Evolutionary conservation across 64 coral and sea anemone species (phyloP), one percentile per base, ranked within the genome.

Genomic region (Stylophora pistillata): DNA sequence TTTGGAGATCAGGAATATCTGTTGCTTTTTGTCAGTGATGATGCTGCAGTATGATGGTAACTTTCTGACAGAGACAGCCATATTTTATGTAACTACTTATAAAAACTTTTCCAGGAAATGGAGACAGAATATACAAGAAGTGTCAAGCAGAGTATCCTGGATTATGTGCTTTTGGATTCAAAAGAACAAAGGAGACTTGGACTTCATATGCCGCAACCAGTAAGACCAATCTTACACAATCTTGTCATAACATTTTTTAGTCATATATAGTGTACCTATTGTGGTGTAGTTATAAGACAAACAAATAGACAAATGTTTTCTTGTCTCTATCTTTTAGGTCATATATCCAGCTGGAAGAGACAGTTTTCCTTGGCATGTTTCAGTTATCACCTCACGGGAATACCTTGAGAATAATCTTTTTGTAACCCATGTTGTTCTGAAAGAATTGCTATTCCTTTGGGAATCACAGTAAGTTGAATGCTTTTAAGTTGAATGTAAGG

Each of bases 151-250:
- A 86, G 96, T 53, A 98, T 98, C 57, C 76, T 98, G 75, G 96
- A 98, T 55, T 98, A 98, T 37, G 96, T 98, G 12, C 74, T 98
- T 25, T 73, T 98, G 69, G 96, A 98, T 73, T 69, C 73, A 14
- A 87, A 89, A 78, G 96, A 98, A 88, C 96, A 94, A 72, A 91
- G 93, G 77, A 72, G 96, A 80, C 86, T 98, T 37, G 96, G 96
- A 20, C 86, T 98, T 30, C 76, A 81, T 33, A 98, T 98, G 96
- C 89, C 93, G 31, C 74, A 95, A 88, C 81, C 79, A 27, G 96
- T 98, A 61, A 57, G 74, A 21, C 74, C 3, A 47, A 23, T 52
- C 20, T 21, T 20, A 52, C 33, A 31, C 23, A 10, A n/a, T 77
- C 9, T 77, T 77, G 30, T 76, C 10, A 33, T 47, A 47, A 47